phyloP scores from a whole-genome alignment of 2,888 invertebrate species.

The Cerceris rybyensis region DNA sequence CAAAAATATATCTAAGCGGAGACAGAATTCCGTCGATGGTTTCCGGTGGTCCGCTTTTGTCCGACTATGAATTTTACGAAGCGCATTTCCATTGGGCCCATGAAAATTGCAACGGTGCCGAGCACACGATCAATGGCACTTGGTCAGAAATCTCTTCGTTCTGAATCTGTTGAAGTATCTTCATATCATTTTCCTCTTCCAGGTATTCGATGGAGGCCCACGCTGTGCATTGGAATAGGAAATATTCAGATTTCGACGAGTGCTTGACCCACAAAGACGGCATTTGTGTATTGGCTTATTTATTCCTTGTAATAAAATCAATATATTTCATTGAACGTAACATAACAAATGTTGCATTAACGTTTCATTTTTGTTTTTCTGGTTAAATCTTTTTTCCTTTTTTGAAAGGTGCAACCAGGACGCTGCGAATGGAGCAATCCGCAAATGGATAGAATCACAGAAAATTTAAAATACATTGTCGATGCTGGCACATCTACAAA shows the following conservation, averaged over 20 bases:
- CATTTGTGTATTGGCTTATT: constrained; percentile 67
- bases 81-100: constrained; percentile 75
- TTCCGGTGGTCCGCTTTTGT: constrained; percentile 69
- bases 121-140: constrained; percentile 73
- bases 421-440: constrained; percentile 49
- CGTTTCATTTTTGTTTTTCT: background rate
- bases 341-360: background rate
- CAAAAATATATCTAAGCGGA: constrained; percentile 63
- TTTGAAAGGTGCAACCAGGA: constrained; percentile 56
- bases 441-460: constrained; percentile 67
- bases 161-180: background rate
- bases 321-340: background rate
- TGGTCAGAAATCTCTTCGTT: constrained; percentile 60
- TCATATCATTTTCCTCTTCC: background rate
- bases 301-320: constrained; percentile 67
- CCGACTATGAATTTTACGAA: constrained; percentile 70
- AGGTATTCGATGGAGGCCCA: constrained; percentile 78
- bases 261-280: constrained; percentile 72
- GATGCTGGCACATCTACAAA: constrained; percentile 46
- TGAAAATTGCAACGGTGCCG: constrained; percentile 71
- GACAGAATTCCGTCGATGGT: constrained; percentile 71
- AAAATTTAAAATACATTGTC: constrained; percentile 65
- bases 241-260: constrained; percentile 69
- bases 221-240: constrained; percentile 73
- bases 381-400: background rate